phyloP scores from a whole-genome alignment of 2,113 vertebrate genomes.

The Zosterops hypoxanthus region DNA sequence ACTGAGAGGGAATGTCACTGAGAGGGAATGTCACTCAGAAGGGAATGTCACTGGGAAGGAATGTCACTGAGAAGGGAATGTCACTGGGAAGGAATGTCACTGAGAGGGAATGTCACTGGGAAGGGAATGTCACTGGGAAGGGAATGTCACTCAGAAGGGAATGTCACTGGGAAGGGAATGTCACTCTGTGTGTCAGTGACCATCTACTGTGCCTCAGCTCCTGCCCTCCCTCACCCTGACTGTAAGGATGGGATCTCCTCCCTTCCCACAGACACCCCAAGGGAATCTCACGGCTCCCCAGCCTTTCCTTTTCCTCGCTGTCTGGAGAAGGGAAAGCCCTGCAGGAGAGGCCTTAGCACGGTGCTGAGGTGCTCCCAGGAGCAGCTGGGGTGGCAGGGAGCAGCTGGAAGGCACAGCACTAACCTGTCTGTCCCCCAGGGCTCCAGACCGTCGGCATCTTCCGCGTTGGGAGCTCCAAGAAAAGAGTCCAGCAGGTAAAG shows the following conservation, averaged over 20 bases:
- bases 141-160: neutral
- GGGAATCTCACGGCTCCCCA: neutral
- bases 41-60: neutral
- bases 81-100: neutral
- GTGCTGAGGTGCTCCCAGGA: neutral
- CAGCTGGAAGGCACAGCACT: neutral
- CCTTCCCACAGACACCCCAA: neutral
- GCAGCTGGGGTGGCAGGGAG: rapidly evolving
- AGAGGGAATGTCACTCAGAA: neutral
- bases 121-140: too few species aligned
- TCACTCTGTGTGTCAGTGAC: neutral
- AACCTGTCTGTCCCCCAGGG: constrained; percentile 71
- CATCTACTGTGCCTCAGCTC: neutral
- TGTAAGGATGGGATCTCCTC: neutral
- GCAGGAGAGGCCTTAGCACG: rapidly evolving
- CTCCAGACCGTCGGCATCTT: constrained; percentile 91
- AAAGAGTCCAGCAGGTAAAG: constrained; percentile 87
- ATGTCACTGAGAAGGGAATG: neutral
- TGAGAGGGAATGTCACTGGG: neutral
- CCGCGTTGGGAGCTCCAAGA: constrained; percentile 87
- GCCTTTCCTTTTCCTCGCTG: neutral
- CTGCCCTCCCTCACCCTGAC: neutral
- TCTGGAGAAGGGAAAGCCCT: neutral
- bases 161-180: neutral
- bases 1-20: neutral